Base-by-base conservation (phyloP, 2,797 vertebrate genomes). In the Arrhamphus sclerolepis region DNA sequence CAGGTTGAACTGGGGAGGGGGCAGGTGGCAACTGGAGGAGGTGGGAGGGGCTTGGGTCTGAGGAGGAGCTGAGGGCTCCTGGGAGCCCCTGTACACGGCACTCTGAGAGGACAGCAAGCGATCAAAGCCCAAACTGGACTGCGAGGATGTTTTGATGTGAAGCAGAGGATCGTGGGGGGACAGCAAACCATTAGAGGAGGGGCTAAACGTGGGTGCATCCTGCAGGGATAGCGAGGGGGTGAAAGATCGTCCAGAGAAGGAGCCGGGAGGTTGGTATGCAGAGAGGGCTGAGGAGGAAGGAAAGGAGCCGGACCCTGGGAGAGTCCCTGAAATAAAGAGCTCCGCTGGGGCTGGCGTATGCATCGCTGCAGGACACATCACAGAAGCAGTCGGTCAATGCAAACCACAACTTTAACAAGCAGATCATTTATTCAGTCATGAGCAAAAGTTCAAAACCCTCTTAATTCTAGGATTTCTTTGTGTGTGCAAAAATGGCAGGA, bases 251-350 rank as follows among this genome's bases (percentile, higher is more conserved):
- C 95, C 94, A 29, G 94, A 91, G 80, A 98, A 97, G 5, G 96
- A 94, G 7, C 94, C 93, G 0, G 96, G 94, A 84, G 96, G 95
- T 82, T 97, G 96, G 82, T 98, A 98, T 20, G 95, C 93, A n/a
- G 95, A 95, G 42, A 98, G 93, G 24, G 95, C 92, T 18, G 96
- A 95, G 2, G 96, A 95, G 0, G 96, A 94, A 0, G 94, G 91
- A 62, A 96, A 97, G 51, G 95, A 95, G 39, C 95, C 91, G 54
- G 96, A 95, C 24, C 93, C 94, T 0, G 94, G 94, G 29, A 96
- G 88, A 9, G 96, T 92, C 0, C 96, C 95, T 44, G 95, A 95
- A 82, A 98, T 96, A 89, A 98, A 96, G 51, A 98, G 93, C 55
- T 98, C 96, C 55, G 94, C 92, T 39, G 95, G 95, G 31, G 93